Percentiles rank a stretch among this genome's conserved stretches.
These are phyloP conservation scores for Palythoa grandiflora DNA, from an alignment of 92 coral and sea anemone species.

Conservation along the genomic window DNA sequence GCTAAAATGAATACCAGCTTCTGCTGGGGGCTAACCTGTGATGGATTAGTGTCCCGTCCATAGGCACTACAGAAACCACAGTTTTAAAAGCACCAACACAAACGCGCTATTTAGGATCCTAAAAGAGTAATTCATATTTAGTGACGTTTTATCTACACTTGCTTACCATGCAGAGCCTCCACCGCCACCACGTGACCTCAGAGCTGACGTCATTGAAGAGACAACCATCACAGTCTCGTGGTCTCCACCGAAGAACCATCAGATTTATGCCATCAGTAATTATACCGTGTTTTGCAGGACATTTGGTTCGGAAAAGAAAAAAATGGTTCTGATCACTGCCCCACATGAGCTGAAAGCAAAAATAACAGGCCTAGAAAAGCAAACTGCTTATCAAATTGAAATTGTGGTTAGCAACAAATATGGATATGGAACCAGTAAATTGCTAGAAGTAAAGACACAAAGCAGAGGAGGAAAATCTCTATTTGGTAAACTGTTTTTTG, in stretches of 20 bases:
- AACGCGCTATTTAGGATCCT: neutral
- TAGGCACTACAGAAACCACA: neutral
- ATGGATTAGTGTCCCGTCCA: no score
- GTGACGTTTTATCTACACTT: neutral
- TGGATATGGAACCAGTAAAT: conserved; percentile 1
- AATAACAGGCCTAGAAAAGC: conserved; percentile 5
- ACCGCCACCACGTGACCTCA: conserved; percentile 5
- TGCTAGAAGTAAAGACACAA: conserved; percentile 3
- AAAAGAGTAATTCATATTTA: neutral
- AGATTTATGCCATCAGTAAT: neutral
- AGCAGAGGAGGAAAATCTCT: neutral
- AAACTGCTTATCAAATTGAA: conserved; percentile 18
- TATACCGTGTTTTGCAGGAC: conserved; percentile 20
- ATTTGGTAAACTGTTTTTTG: conserved; percentile 4
- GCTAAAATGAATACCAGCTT: no score
- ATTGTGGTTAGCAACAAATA: conserved; percentile 5
- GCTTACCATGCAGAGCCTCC: conserved; percentile 7
- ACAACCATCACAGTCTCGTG: conserved; percentile 25
- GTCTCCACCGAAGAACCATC: conserved; percentile 20
- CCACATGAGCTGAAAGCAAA: neutral
- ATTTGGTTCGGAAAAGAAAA: neutral
- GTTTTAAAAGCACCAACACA: neutral
- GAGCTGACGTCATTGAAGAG: neutral
- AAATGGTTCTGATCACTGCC: neutral
- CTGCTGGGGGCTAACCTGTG: no score